Percentiles rank a stretch among this genome's conserved stretches.
phyloP scores from a whole-genome alignment of 1,140 invertebrate genomes.

The Sinonovacula constricta region DNA sequence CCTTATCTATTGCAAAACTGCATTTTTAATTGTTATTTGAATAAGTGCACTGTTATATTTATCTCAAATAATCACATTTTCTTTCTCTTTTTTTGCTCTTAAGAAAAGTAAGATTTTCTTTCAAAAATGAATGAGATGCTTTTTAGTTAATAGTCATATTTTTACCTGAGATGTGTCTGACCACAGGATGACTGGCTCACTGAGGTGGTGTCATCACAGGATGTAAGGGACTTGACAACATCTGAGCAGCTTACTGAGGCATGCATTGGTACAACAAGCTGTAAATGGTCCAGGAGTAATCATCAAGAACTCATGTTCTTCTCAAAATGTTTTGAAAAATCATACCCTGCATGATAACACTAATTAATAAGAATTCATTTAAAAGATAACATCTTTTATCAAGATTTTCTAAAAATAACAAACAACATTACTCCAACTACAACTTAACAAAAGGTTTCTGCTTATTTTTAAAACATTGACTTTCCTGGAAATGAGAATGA shows the following conservation, averaged over 20 bases:
- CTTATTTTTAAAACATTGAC: no score
- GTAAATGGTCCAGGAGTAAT: conserved; percentile 20
- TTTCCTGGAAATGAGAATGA: no score
- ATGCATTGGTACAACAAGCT: conserved; percentile 69
- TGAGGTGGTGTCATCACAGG: conserved; percentile 85
- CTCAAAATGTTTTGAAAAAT: background rate
- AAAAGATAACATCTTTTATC: background rate
- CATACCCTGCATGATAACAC: background rate
- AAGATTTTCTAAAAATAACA: background rate
- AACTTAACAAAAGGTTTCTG: no score
- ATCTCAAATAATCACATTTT: no score
- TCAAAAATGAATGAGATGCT: no score
- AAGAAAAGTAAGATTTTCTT: no score
- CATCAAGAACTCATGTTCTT: background rate
- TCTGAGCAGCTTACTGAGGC: conserved; percentile 66
- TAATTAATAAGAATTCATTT: background rate
- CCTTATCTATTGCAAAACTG: no score
- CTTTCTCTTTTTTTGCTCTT: no score
- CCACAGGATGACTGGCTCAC: conserved; percentile 83
- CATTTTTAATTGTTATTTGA: no score
- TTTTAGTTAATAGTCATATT: no score
- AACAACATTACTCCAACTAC: no score
- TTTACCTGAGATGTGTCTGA: conserved; percentile 86
- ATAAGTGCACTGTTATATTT: no score
- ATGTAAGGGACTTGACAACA: conserved; percentile 84